Evolutionary conservation across 2,113 vertebrate genomes (phyloP).

Genomic region (Elgaria multicarinata): DNA sequence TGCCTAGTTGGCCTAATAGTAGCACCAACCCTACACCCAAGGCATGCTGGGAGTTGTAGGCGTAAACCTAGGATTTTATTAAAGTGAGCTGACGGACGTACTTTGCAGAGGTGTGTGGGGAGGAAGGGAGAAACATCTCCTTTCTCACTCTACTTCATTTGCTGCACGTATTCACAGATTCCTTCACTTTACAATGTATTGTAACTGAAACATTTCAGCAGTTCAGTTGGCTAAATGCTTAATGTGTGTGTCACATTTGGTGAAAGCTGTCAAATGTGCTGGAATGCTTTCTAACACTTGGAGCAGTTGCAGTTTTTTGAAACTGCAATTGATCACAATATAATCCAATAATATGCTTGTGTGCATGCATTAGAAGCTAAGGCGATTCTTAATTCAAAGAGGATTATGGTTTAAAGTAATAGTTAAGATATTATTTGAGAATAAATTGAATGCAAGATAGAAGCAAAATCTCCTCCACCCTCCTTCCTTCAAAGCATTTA

Average conservation of each 20-base stretch:
- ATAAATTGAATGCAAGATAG: background rate
- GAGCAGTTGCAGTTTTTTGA: background rate
- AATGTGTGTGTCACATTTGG: background rate
- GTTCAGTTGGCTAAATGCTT: background rate
- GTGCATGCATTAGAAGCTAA: background rate
- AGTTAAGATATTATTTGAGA: background rate
- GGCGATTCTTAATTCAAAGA: background rate
- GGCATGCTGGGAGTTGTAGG: too few relatives aligned
- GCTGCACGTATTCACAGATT: background rate
- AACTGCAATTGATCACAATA: background rate
- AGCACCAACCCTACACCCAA: too few relatives aligned
- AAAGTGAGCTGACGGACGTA: background rate
- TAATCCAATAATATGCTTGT: background rate
- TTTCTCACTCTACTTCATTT: background rate
- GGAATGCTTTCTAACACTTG: constrained; percentile 1
- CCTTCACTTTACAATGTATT: background rate
- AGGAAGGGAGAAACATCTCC: background rate
- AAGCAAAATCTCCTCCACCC: background rate
- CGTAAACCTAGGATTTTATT: too few relatives aligned
- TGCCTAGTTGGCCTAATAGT: too few relatives aligned
- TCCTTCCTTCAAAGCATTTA: background rate
- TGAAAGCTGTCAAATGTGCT: background rate
- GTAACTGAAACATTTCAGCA: constrained; percentile 1
- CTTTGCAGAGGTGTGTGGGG: background rate
- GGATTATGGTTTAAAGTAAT: background rate